Conservation (phyloP, 1,140 invertebrate species). For the Dendrolimus kikuchii region DNA sequence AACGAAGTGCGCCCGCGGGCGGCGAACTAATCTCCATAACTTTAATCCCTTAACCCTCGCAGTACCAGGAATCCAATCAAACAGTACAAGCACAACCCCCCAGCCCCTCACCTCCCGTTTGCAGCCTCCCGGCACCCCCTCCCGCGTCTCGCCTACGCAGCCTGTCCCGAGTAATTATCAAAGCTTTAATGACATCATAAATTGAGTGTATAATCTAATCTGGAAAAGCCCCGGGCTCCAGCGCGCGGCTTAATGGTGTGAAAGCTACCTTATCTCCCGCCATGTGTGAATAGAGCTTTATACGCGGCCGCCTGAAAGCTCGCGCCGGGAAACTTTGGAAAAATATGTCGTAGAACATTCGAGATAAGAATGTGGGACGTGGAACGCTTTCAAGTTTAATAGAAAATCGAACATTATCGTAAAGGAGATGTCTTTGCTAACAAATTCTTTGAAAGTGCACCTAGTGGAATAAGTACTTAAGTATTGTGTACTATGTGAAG, state of each 20-base stretch:
- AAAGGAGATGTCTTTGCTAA: slow-evolving; percentile 68
- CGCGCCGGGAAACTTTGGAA: slow-evolving; percentile 70
- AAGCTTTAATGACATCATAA: slow-evolving; percentile 74
- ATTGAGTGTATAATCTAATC: slow-evolving; percentile 74
- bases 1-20: slow-evolving; percentile 62
- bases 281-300: slow-evolving; percentile 72
- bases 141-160: slow-evolving; percentile 61
- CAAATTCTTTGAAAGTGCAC: slow-evolving; percentile 62
- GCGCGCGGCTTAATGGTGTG: slow-evolving; percentile 69
- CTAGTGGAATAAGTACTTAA: slow-evolving; percentile 30
- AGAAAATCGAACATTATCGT: slow-evolving; percentile 72
- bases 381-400: slow-evolving; percentile 69
- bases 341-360: slow-evolving; percentile 69
- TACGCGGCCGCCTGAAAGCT: slow-evolving; percentile 65
- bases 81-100: slow-evolving; percentile 59
- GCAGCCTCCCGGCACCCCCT: slow-evolving; percentile 22
- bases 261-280: slow-evolving; percentile 70
- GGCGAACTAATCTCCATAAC: slow-evolving; percentile 70
- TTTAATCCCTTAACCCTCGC: slow-evolving; percentile 70
- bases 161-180: slow-evolving; percentile 73
- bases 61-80: slow-evolving; percentile 70
- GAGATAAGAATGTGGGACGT: slow-evolving; percentile 70
- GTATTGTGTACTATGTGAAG: slow-evolving; percentile 35
- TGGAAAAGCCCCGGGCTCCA: slow-evolving; percentile 72
- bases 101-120: slow-evolving; percentile 14